These are phyloP conservation scores for Augochlora pura DNA, from an alignment of 1,140 invertebrate genomes.

Conservation along the genomic window DNA sequence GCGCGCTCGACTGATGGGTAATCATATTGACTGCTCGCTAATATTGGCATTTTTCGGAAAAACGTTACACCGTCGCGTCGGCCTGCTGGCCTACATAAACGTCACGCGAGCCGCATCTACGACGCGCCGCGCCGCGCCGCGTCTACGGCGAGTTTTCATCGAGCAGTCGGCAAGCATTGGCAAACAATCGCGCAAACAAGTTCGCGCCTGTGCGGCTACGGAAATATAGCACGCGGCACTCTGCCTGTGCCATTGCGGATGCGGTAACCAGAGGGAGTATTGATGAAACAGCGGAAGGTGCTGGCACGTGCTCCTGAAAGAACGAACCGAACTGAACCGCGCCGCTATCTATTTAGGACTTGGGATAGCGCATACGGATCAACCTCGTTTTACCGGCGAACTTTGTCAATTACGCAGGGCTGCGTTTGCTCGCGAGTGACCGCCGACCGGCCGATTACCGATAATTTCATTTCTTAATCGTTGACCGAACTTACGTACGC, in stretches of 20 bases:
- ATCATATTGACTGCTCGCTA: slow-evolving; percentile 3
- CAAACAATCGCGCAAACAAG: not conserved
- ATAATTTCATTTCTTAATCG: too few species aligned
- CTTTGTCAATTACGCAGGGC: too few species aligned
- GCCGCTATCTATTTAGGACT: slow-evolving; percentile 4
- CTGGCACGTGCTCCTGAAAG: slow-evolving; percentile 14
- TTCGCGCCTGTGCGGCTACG: not conserved
- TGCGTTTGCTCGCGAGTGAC: too few species aligned
- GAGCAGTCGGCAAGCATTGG: too few species aligned
- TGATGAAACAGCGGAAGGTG: slow-evolving; percentile 55
- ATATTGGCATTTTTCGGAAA: slow-evolving; percentile 53
- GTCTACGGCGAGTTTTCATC: too few species aligned
- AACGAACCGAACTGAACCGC: not conserved
- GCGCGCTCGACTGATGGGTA: not conserved
- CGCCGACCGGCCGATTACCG: too few species aligned
- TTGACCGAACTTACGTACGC: too few species aligned
- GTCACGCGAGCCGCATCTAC: too few species aligned
- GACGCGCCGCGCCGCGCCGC: too few species aligned
- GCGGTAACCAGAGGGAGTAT: slow-evolving; percentile 58
- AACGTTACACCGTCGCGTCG: not conserved
- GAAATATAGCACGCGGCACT: not conserved
- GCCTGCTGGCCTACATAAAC: slow-evolving; percentile 16
- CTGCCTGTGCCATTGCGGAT: slow-evolving; percentile 39
- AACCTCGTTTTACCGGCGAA: too few species aligned
- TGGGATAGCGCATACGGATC: too few species aligned